Evolutionary conservation across 2,113 vertebrate genomes (phyloP), one percentile per base, ranked within the genome.

Genomic region (Gyps fulvus): DNA sequence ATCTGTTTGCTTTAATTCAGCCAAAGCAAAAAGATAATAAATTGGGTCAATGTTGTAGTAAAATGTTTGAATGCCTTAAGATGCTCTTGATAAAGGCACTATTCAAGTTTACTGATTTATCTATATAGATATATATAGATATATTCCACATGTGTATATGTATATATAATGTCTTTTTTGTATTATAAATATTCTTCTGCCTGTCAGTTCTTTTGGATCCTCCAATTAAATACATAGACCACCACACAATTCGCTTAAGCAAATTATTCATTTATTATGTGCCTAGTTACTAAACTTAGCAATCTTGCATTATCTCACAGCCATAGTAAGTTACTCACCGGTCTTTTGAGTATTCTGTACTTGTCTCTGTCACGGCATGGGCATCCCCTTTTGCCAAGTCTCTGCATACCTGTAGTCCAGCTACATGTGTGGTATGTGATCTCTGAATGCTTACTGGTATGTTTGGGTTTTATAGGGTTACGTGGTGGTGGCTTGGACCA

Each of bases 51-150:
- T 86, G 85, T 95, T 25, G 9, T 62, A 93, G 77, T 97, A 94
- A 96, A 95, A 95, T 93, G 47, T 97, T 97, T 95, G 90, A 97
- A 93, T 71, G 96, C 97, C 98, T 98, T 98, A 96, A 93, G 89
- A 97, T 93, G 93, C 90, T 96, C 93, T 72, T 90, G 65, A 74
- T 96, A 96, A 98, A 98, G 97, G 97, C 98, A 96, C 91, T 98
- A 57, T 87, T 97, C 93, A 95, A 95, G 96, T 98, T 98, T 98
- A 98, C 97, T 94, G 98, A 97, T 97, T 88, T 97, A 95, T 96
- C 96, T 94, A 40, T 61, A 66, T 63, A 82, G 55, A 47, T 80
- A 86, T 66, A 88, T 87, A 94, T 89, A 95, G 57, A 76, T 86
- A 38, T 77, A 87, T 71, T 89, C 38, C 15, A 5, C 85, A 69